Conservation (phyloP, 2,797 vertebrate species). For the Falco peregrinus region DNA sequence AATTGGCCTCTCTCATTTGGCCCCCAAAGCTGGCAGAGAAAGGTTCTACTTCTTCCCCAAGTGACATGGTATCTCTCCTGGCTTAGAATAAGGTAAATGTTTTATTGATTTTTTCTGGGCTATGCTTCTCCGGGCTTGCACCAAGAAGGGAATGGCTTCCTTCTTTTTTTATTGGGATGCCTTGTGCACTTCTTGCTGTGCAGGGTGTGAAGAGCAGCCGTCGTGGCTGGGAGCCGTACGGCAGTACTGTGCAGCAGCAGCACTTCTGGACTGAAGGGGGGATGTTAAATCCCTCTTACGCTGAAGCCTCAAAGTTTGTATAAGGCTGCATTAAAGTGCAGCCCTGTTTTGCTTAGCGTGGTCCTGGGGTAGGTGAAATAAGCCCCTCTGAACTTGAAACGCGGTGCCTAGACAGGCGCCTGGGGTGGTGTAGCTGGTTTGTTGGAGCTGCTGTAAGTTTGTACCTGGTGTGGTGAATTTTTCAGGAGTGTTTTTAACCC, state of each 20-base stretch:
- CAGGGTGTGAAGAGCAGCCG: neutral
- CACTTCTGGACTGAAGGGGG: neutral
- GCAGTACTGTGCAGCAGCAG: too few species aligned
- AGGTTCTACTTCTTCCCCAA: rapidly evolving
- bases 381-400: neutral
- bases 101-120: neutral
- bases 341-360: neutral
- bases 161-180: rapidly evolving
- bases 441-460: neutral
- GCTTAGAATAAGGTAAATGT: neutral
- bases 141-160: rapidly evolving
- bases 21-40: rapidly evolving
- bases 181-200: rapidly evolving
- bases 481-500: neutral
- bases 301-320: neutral
- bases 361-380: neutral
- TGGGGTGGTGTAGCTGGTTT: neutral
- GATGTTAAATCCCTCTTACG: rapidly evolving
- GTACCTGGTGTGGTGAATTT: neutral
- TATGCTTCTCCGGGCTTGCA: rapidly evolving
- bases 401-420: too few species aligned
- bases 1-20: rapidly evolving
- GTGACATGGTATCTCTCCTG: rapidly evolving
- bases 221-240: rapidly evolving
- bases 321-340: neutral